Conservation (phyloP, 2,888 invertebrate species). For the Timema cristinae region DNA sequence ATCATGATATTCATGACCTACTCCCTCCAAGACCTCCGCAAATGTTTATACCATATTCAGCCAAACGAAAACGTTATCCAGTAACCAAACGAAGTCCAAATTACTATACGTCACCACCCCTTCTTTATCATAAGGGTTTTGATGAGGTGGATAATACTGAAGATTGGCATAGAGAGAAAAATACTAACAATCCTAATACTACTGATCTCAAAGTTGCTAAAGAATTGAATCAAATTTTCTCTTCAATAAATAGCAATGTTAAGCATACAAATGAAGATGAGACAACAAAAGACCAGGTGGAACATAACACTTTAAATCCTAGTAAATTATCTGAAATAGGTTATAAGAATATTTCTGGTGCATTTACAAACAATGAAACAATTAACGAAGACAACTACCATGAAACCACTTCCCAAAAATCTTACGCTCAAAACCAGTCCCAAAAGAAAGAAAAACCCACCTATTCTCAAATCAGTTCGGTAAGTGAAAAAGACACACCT, state of each 20-base stretch:
- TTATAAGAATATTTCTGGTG: too few relatives aligned
- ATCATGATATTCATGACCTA: not conserved
- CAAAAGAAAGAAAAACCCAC: too few relatives aligned
- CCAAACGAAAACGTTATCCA: constrained; percentile 55
- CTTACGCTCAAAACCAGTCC: not conserved
- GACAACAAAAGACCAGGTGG: constrained; percentile 11
- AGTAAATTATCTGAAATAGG: too few relatives aligned
- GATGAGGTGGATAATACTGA: constrained; percentile 30
- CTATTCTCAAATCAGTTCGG: too few relatives aligned
- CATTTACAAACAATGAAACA: not conserved
- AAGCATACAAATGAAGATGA: not conserved
- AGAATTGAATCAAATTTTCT: constrained; percentile 31
- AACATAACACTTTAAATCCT: too few relatives aligned
- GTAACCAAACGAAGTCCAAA: constrained; percentile 61
- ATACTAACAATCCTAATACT: constrained; percentile 33
- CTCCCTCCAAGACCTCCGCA: not conserved
- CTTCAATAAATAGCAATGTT: not conserved
- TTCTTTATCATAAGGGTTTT: constrained; percentile 28
- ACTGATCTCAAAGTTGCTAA: constrained; percentile 55
- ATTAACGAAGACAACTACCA: not conserved
- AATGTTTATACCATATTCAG: constrained; percentile 11
- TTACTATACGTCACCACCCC: constrained; percentile 35
- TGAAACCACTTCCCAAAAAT: not conserved
- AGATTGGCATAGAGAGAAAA: constrained; percentile 28
- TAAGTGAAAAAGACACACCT: constrained; percentile 34